Evolutionary conservation across 1,140 invertebrate genomes (phyloP), one percentile per base, ranked within the genome.

Genomic region (Apis florea): DNA sequence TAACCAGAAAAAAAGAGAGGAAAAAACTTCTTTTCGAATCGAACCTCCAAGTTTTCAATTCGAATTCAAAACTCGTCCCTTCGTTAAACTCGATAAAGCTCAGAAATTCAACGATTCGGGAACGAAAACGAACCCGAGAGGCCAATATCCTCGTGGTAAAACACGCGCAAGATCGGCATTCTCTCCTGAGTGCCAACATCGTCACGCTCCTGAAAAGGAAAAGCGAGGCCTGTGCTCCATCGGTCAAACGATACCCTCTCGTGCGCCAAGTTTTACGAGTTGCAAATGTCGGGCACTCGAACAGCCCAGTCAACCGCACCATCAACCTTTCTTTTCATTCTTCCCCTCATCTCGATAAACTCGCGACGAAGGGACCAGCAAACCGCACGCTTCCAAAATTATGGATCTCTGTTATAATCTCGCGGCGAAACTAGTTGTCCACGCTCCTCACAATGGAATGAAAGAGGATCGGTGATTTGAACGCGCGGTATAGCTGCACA

Each of bases 201-300:
- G 31, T 40, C n/a, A 40, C 31, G 31, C 3, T 40, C 31, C 31
- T 6, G 21, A 59, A 49, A 74, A 73, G 24, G 11, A n/a, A 47
- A 26, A 47, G 2, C 51, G 47, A 75, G 53, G 31, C 59, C 10
- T 11, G 15, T 68, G 54, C 21, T 10, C 31, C 6, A 31, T 31
- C 8, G 24, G 76, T 70, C 64, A 77, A 66, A 66, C 56, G 69
- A 85, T 83, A 74, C 66, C 56, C 63, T 24, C 67, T 19, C 19
- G 72, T 63, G 68, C 51, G 11, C 69, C 63, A 19, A 58, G 64
- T 77, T 89, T 85, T 63, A 64, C 81, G 72, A 89, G 82, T 89
- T 83, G 77, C 85, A 84, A 88, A 90, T 90, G 69, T 90, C 88
- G 83, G 83, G 72, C 86, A 90, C 61, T 89, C 84, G 85, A 79